These are phyloP conservation scores for Hemicentrotus pulcherrimus DNA, from an alignment of 35 echinoderm and acorn worm species.

Conservation along the genomic window DNA sequence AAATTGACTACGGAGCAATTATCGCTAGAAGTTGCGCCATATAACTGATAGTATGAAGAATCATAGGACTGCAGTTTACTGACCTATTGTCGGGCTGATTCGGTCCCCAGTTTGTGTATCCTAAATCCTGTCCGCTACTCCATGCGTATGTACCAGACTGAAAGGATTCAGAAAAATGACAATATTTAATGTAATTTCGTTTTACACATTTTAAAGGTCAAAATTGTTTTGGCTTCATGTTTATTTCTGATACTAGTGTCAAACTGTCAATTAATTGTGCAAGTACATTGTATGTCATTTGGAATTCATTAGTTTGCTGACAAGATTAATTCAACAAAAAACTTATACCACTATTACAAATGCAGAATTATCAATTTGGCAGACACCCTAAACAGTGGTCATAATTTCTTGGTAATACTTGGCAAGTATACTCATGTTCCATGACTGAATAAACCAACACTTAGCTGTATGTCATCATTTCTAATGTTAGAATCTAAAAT, in stretches of 20 bases:
- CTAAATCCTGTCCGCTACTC: conserved; percentile 56
- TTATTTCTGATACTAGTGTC: too few relatives aligned
- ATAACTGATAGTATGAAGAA: background rate
- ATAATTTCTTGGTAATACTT: too few relatives aligned
- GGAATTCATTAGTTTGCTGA: too few relatives aligned
- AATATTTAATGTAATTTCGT: background rate
- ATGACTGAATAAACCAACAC: background rate
- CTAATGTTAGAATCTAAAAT: background rate
- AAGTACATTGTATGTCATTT: too few relatives aligned
- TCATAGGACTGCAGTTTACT: background rate
- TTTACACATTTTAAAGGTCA: too few relatives aligned
- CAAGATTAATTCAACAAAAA: too few relatives aligned
- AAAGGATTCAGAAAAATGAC: background rate
- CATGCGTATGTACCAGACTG: conserved; percentile 60
- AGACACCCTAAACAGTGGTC: too few relatives aligned
- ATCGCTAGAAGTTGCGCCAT: background rate
- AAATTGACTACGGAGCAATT: background rate
- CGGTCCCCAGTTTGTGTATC: conserved; percentile 71
- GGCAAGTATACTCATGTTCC: too few relatives aligned
- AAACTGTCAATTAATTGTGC: too few relatives aligned
- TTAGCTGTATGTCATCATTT: background rate
- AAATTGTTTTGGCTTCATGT: too few relatives aligned
- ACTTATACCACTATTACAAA: too few relatives aligned
- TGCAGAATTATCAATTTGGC: too few relatives aligned
- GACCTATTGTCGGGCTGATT: conserved; percentile 69